Evolutionary conservation across 2,888 invertebrate species (phyloP), one percentile per base, ranked within the genome.

Genomic region (Nudaria mundana): DNA sequence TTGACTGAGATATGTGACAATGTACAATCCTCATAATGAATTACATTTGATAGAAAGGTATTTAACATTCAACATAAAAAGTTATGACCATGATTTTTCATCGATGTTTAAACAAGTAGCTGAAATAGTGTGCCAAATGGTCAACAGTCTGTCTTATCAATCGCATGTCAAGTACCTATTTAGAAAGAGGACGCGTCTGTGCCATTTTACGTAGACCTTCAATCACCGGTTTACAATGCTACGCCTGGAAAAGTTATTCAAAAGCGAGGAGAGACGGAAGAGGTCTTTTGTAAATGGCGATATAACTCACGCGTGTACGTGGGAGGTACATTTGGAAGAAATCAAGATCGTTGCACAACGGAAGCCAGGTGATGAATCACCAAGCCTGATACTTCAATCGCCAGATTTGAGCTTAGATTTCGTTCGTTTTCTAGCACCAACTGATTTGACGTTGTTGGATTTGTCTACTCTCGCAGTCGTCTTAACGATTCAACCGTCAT

Each of bases 281-380:
- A 57, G 79, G 51, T 80, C 80, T 68, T 39, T 46, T 47, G 52
- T 63, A 49, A 63, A 55, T 75, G 76, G 77, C 57, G 48, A 66
- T 56, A 71, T 75, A 66, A 67, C 65, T 81, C 76, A 75, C 71
- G 62, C 72, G 67, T 65, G 66, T 71, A 80, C 76, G 83, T 84
- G 81, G 85, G 85, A 81, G 81, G 82, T 78, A 77, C 71, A 74
- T 80, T 81, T 76, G 71, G 69, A 76, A 76, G 76, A 78, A 77
- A 86, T 87, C 86, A 85, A 84, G 85, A 86, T 85, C 68, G 76
- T 71, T 81, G 81, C 62, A 59, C 79, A 83, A 77, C 82, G 85
- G 84, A 85, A 87, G 85, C 81, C 69, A 76, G 77, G 82, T 86
- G 84, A 87, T 86, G 83, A 82, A 86, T 87, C 77, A 76, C 81